Base-by-base conservation (phyloP, 2,113 vertebrate genomes). In the Chamaea fasciata region DNA sequence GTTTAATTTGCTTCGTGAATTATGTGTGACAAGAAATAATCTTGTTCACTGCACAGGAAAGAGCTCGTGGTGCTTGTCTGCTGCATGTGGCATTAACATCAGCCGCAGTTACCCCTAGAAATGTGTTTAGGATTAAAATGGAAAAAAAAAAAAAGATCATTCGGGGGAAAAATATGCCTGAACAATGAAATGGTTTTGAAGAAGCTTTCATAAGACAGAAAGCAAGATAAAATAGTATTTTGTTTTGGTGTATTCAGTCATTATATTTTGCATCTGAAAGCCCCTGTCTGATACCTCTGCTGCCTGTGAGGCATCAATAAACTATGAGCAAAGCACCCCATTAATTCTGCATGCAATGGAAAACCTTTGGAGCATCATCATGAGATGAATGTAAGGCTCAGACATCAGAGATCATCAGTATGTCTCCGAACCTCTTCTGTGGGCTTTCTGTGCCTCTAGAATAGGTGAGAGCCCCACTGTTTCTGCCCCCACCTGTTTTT, bases 1-100 rank as follows among this genome's bases (percentile, higher is more conserved):
- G 50, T 78, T 69, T 91, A 89, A 86, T 93, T 93, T 91, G 62
- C 62, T 90, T 67, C 78, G 68, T 88, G 80, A 86, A 75, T 93
- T 86, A 53, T n/a, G 21, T 81, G 71, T 89, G 63, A 94, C 87
- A 87, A 93, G 78, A 88, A 94, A 74, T 68, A 71, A 64, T 28
- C 68, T 78, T 92, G 64, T 59, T 78, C 15, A 4, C 17, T 55
- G 39, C 52, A 28, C 8, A 63, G 60, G 64, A 52, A 89, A 31
- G 59, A 87, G 39, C 41, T 59, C 19, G 16, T 57, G 53, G 41
- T 86, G 62, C 31, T 93, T 69, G 28, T 50, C 62, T 80, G 24
- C 70, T 87, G 53, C 3, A 2, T 26, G 56, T 78, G 31, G 33
- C 0, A 1, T 46, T 92, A 26, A 77, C 47, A 30, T 89, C 50